A percentile compares a stretch with the other conserved stretches of the same genome.
Conservation (phyloP, 2,888 invertebrate genomes). For the Rosalia funebris region DNA sequence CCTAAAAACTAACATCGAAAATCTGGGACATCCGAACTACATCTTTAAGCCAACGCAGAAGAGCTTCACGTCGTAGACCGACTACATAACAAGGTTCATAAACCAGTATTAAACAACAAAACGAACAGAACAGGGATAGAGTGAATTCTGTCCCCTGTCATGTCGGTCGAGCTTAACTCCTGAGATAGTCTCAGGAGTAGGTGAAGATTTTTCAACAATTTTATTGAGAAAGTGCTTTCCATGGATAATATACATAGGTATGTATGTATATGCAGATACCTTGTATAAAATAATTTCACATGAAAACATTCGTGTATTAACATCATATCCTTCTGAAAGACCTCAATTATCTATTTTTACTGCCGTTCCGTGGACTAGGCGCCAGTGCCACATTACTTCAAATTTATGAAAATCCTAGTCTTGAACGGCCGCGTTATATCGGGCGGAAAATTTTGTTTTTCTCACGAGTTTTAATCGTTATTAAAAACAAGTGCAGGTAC, state of each 20-base stretch:
- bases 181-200: too few species aligned
- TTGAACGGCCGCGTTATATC: neutral
- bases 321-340: neutral
- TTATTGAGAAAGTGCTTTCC: neutral
- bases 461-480: neutral
- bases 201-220: too few species aligned
- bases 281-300: neutral
- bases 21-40: too few species aligned
- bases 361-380: too few species aligned
- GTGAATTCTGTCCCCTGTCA: too few species aligned
- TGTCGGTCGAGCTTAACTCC: neutral
- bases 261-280: neutral
- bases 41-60: too few species aligned
- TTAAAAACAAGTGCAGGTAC: slow-evolving; percentile 10
- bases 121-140: too few species aligned
- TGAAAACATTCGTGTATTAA: neutral
- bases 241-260: neutral
- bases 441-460: slow-evolving; percentile 2
- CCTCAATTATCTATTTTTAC: neutral
- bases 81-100: too few species aligned
- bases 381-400: neutral
- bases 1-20: too few species aligned
- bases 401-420: neutral
- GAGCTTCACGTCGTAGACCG: too few species aligned
- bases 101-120: too few species aligned